These are phyloP conservation scores for Cyaniris semiargus DNA, from an alignment of 2,888 invertebrate species.

Conservation along the genomic window DNA sequence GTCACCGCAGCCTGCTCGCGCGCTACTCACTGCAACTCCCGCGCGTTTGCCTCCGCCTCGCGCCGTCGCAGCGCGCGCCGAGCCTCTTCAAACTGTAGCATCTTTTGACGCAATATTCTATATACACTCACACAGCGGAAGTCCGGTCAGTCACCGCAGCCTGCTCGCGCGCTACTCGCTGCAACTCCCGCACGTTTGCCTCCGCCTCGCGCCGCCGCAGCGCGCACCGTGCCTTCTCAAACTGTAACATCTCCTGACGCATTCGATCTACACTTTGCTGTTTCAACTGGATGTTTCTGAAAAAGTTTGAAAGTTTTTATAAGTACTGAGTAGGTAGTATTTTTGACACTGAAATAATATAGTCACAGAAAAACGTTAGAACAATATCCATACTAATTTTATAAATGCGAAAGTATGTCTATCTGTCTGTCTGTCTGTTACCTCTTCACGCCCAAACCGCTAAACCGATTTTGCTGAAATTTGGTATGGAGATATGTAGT, in stretches of 20 bases:
- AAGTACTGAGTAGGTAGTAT: background rate
- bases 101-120: constrained; percentile 61
- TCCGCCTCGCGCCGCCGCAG: constrained; percentile 72
- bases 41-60: constrained; percentile 62
- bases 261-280: constrained; percentile 67
- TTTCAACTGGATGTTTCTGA: constrained; percentile 73
- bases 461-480: no score
- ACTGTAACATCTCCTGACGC: constrained; percentile 76
- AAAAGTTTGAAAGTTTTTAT: constrained; percentile 36
- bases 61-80: constrained; percentile 75
- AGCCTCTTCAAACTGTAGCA: constrained; percentile 73
- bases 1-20: constrained; percentile 46
- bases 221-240: constrained; percentile 69
- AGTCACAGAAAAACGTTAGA: no score
- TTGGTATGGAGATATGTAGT: no score
- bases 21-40: constrained; percentile 65
- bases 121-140: constrained; percentile 51
- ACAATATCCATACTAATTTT: no score
- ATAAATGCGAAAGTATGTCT: no score
- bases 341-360: no score
- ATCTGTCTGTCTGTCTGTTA: no score
- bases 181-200: constrained; percentile 69
- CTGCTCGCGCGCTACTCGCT: constrained; percentile 51
- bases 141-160: constrained; percentile 50
- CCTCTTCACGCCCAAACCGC: no score